Base-by-base conservation (phyloP, 2,888 invertebrate species). In the Lordiphosa fenestrarum region DNA sequence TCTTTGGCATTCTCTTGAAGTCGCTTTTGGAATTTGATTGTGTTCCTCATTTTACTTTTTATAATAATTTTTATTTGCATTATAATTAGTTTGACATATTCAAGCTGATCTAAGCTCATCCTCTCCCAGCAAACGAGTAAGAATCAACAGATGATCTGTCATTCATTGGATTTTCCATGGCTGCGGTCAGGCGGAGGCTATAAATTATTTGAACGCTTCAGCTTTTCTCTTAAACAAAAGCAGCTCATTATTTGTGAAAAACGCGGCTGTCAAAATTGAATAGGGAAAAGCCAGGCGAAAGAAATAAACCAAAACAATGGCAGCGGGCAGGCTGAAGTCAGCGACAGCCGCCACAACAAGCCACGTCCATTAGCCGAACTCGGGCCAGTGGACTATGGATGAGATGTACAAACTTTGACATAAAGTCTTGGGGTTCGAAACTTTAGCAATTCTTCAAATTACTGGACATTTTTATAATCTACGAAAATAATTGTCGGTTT, bases 191-290 rank as follows among this genome's bases (percentile, higher is more conserved):
- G 30, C 30, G 9, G 30, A 69, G 64, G 59, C 63, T 47, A 76
- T 80, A 80, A 80, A 73, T 80, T 66, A 72, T 64, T 66, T 61
- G 64, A 66, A 59, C 66, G 72, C 69, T 57, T 68, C 44, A 63
- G 63, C 39, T 44, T 36, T 51, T 36, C 49, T 57, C 46, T 53
- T 37, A 53, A 64, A 67, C 71, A 72, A 65, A 71, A 75, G 68
- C 72, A 69, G 72, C 84, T 85, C 86, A 86, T 85, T 86, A 85
- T 74, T 82, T 75, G 66, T 73, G 67, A 83, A 74, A 85, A 84
- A 80, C 70, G 73, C 75, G 82, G 64, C 80, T 84, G 84, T 80
- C 80, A 84, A 80, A 84, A 84, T 78, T 75, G 83, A 82, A 84
- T 78, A 82, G 74, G 70, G 65, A 77, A 70, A 77, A 70, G 68